These are phyloP conservation scores for Phaenicophaeus curvirostris DNA, from an alignment of 2,797 vertebrate species.

Conservation along the genomic window DNA sequence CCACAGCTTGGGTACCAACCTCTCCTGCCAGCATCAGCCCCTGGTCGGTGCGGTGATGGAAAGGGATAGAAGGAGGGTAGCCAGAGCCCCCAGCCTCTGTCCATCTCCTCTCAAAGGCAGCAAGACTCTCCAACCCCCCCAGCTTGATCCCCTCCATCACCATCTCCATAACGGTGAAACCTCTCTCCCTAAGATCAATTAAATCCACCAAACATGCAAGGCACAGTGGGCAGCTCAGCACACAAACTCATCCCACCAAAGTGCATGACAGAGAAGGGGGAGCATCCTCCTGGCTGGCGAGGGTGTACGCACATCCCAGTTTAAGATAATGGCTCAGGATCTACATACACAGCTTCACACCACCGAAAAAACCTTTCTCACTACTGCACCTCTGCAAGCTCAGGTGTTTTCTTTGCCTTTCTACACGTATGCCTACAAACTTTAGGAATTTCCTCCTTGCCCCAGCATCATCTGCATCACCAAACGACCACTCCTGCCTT, in stretches of 20 bases:
- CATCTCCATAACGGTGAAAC: background rate
- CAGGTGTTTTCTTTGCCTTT: background rate
- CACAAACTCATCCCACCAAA: background rate
- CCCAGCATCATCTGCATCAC: background rate
- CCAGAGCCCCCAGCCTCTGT: accelerated
- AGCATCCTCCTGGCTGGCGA: background rate
- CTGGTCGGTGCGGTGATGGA: background rate
- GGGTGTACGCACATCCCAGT: accelerated
- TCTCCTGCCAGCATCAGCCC: background rate
- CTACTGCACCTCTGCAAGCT: background rate
- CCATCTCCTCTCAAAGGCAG: background rate
- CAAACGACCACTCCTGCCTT: background rate
- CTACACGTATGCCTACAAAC: background rate
- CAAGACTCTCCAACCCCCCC: background rate
- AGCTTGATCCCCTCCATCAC: background rate
- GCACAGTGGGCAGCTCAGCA: background rate
- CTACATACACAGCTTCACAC: background rate
- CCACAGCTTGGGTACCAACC: background rate
- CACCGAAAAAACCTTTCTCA: background rate
- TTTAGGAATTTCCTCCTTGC: background rate
- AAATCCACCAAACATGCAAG: background rate
- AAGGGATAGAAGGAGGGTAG: background rate
- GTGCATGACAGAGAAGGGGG: background rate
- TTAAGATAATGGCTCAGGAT: background rate
- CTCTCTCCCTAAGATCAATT: background rate